phyloP scores from a whole-genome alignment of 2,797 vertebrate species.

The Myotis findleyi region DNA sequence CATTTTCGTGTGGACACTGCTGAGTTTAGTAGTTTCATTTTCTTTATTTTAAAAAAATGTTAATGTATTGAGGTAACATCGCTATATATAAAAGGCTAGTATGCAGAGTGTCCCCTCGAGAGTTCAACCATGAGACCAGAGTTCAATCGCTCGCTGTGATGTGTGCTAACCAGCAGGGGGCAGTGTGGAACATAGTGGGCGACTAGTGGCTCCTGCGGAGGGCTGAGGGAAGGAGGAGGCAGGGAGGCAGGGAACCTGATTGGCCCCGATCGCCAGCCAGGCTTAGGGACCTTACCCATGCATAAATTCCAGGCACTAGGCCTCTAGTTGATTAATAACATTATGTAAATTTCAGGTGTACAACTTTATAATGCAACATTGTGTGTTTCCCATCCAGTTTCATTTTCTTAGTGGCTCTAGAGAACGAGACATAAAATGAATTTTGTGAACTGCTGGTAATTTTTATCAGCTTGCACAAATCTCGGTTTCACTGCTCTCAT shows the following conservation, averaged over 20 bases:
- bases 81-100: too few species aligned
- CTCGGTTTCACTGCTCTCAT: background rate
- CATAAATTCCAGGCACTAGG: too few species aligned
- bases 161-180: too few species aligned
- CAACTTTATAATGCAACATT: background rate
- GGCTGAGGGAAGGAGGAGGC: too few species aligned
- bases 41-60: background rate
- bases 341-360: background rate
- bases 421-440: background rate
- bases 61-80: background rate
- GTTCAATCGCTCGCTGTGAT: too few species aligned
- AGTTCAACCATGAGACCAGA: too few species aligned
- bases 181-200: too few species aligned
- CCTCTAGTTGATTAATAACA: background rate
- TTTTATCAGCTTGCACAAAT: background rate
- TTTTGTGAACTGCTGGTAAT: background rate
- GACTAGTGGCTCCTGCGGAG: too few species aligned
- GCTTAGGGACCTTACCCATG: too few species aligned
- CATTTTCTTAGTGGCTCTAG: background rate
- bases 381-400: background rate
- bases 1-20: background rate
- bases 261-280: too few species aligned
- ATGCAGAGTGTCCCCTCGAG: too few species aligned
- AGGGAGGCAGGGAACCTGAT: too few species aligned
- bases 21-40: background rate